These are phyloP conservation scores for Donacobius atricapilla DNA, from an alignment of 2,113 vertebrate genomes.

Conservation along the genomic window DNA sequence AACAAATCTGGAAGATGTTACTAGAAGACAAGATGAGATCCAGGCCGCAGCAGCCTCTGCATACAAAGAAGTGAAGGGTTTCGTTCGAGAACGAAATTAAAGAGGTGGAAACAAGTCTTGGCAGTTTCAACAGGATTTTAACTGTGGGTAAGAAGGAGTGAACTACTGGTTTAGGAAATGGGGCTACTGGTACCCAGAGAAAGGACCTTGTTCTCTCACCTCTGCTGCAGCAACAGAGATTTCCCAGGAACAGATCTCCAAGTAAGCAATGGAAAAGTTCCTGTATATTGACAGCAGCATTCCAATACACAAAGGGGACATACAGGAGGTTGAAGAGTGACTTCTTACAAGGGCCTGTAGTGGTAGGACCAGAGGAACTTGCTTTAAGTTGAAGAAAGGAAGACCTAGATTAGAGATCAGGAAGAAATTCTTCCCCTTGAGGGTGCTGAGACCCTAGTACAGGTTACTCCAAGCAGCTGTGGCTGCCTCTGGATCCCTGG, in stretches of 20 bases:
- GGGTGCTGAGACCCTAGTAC: neutral
- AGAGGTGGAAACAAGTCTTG: slow-evolving; percentile 66
- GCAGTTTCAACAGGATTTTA: slow-evolving; percentile 54
- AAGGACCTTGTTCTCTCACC: neutral
- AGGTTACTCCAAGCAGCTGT: neutral
- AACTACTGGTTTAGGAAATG: slow-evolving; percentile 47
- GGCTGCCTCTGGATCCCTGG: neutral
- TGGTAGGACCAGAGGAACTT: fast-evolving
- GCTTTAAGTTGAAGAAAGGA: neutral
- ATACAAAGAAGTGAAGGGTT: slow-evolving; percentile 69
- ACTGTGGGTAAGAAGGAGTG: slow-evolving; percentile 7
- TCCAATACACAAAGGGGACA: too few species aligned
- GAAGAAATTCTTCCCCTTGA: neutral
- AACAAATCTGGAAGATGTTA: slow-evolving; percentile 83
- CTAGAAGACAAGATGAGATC: slow-evolving; percentile 76
- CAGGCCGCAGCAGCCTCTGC: slow-evolving; percentile 67
- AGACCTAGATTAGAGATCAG: neutral
- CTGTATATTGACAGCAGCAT: neutral
- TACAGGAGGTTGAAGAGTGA: neutral
- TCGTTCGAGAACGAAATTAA: slow-evolving; percentile 56
- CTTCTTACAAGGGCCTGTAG: neutral
- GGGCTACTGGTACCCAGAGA: neutral
- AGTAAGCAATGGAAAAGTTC: neutral
- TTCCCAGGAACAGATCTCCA: neutral
- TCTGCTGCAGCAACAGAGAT: neutral